Percentiles rank a stretch among this genome's conserved stretches.
These are phyloP conservation scores for Brenthis hecate DNA, from an alignment of 2,888 invertebrate genomes.

Conservation along the genomic window DNA sequence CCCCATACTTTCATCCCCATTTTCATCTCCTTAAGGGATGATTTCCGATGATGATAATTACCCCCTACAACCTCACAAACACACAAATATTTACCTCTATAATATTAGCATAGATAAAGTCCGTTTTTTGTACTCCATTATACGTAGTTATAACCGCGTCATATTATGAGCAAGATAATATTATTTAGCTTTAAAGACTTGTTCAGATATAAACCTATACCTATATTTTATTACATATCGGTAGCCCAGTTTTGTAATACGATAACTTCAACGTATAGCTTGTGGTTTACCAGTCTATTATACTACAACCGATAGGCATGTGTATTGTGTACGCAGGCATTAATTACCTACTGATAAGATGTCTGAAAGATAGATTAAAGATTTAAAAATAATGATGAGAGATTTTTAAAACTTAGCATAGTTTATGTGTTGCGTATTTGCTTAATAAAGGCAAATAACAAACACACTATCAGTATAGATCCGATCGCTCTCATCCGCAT, in stretches of 20 bases:
- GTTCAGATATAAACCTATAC: neutral
- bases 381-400: too few species aligned
- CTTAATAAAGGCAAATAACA: constrained; percentile 4
- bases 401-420: too few species aligned
- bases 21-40: too few species aligned
- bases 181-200: neutral
- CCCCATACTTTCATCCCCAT: too few species aligned
- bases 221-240: constrained; percentile 4
- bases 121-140: too few species aligned
- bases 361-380: too few species aligned
- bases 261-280: constrained; percentile 21
- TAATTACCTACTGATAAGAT: neutral
- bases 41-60: too few species aligned
- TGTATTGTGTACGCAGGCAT: neutral
- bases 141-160: too few species aligned
- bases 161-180: too few species aligned
- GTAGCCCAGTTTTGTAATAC: constrained; percentile 25
- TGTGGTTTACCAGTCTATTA: constrained; percentile 33
- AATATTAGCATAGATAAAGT: too few species aligned
- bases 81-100: too few species aligned
- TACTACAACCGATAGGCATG: constrained; percentile 5
- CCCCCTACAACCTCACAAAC: too few species aligned
- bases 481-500: constrained; percentile 12
- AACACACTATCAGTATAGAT: neutral
- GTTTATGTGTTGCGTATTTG: neutral